phyloP scores from a whole-genome alignment of 2,888 invertebrate genomes.

The Loripinus fragilis region DNA sequence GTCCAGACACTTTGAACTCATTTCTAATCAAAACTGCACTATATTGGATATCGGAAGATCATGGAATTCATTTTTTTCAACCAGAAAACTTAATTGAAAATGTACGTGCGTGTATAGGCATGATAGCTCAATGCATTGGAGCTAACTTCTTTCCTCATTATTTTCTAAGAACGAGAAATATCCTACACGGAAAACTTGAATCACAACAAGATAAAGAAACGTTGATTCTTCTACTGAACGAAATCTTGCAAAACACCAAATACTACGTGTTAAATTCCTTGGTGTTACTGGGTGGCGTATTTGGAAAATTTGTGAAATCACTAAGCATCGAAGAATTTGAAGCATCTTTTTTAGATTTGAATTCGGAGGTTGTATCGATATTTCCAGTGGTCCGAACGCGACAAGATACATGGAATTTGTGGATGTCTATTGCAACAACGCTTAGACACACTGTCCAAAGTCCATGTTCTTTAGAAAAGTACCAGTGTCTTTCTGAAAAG shows the following conservation, averaged over 20 bases:
- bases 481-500: no score
- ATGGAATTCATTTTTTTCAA: slow-evolving; percentile 9
- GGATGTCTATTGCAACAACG: no score
- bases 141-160: slow-evolving; percentile 19
- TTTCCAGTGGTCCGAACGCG: no score
- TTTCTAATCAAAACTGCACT: slow-evolving; percentile 32
- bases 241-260: slow-evolving; percentile 12
- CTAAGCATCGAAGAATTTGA: not conserved
- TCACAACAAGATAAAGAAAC: no score
- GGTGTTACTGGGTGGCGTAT: not conserved
- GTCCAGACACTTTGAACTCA: slow-evolving; percentile 26
- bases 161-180: slow-evolving; percentile 25
- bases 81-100: slow-evolving; percentile 19
- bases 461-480: no score
- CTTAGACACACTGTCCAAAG: no score
- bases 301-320: not conserved
- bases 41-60: slow-evolving; percentile 33
- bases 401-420: no score
- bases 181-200: slow-evolving; percentile 28
- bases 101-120: slow-evolving; percentile 1
- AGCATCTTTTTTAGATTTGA: not conserved
- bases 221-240: not conserved
- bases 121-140: not conserved
- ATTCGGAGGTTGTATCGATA: no score
- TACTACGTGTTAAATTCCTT: not conserved